Conservation (phyloP, 2,888 invertebrate genomes). For the Ligdia adustata region DNA sequence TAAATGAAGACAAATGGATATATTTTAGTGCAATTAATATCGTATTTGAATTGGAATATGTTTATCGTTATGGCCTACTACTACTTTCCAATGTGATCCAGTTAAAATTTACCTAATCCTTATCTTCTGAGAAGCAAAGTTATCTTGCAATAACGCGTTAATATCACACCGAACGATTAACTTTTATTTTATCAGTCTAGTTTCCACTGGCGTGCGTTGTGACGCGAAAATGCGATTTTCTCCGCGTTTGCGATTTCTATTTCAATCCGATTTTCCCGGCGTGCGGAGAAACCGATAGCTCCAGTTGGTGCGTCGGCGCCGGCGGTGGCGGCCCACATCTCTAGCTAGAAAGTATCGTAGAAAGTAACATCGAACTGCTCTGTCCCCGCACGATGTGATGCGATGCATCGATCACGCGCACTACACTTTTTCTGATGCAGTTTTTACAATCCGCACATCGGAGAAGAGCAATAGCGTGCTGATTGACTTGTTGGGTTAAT, state of each 20-base stretch:
- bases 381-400: slow-evolving; percentile 60
- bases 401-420: slow-evolving; percentile 70
- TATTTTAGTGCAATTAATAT: too few species aligned
- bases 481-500: slow-evolving; percentile 25
- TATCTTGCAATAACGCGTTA: too few species aligned
- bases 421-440: slow-evolving; percentile 58
- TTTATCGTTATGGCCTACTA: too few species aligned
- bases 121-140: too few species aligned
- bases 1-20: too few species aligned
- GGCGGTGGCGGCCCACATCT: slow-evolving; percentile 78
- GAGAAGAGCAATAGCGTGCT: slow-evolving; percentile 41
- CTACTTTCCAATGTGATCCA: too few species aligned
- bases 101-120: too few species aligned
- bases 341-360: slow-evolving; percentile 83
- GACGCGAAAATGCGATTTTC: slow-evolving; percentile 79
- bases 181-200: slow-evolving; percentile 35
- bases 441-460: slow-evolving; percentile 50
- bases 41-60: too few species aligned
- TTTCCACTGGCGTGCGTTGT: slow-evolving; percentile 66
- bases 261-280: slow-evolving; percentile 83
- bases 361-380: slow-evolving; percentile 80
- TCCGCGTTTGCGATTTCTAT: slow-evolving; percentile 79
- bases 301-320: slow-evolving; percentile 77
- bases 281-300: slow-evolving; percentile 81
- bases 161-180: slow-evolving; percentile 3